Base-by-base conservation (phyloP, 2,888 invertebrate species). In the Xylota sylvarum region DNA sequence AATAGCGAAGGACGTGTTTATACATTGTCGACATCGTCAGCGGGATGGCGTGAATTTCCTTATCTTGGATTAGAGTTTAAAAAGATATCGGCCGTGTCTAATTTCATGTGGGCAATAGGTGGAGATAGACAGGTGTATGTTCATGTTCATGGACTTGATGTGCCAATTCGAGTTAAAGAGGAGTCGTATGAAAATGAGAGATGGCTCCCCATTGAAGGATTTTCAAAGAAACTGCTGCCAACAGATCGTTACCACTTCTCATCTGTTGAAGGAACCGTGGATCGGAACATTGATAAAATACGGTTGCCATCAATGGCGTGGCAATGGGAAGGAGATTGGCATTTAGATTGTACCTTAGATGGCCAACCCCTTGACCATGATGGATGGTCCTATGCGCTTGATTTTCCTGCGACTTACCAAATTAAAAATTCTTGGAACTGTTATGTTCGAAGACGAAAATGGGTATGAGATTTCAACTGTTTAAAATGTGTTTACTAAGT, bases 241-340 rank as follows among this genome's bases (percentile, higher is more conserved):
- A 98, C 98, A 17, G 98, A 98, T 92, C 94, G 98, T 87, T 96
- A 95, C 90, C 95, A 95, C 89, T 98, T 96, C 93, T 98, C 98
- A 12, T 96, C 95, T 89, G 95, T 94, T 89, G 97, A 97, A 94
- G 98, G 98, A 5, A 94, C 95, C 7, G 94, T 95, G 40, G 96
- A 97, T 89, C 94, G 97, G 79, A 95, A 96, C 37, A 96, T 97
- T 88, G 96, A 97, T 89, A 95, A 95, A 91, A 97, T 98, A 82
- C 94, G 96, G 86, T 93, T 98, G 58, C 98, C 98, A 5, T 98
- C 98, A 0, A 96, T 97, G 95, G 97, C 97, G 14, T 98, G 98
- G 98, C 96, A 97, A 90, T 98, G 98, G 98, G 98, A 98, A 93
- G 97, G 97, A 3, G 97, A 97, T 88, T 98, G 98, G 98, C 96